These are phyloP conservation scores for Cyclopterus lumpus DNA, from an alignment of 2,797 vertebrate species.

Conservation along the genomic window DNA sequence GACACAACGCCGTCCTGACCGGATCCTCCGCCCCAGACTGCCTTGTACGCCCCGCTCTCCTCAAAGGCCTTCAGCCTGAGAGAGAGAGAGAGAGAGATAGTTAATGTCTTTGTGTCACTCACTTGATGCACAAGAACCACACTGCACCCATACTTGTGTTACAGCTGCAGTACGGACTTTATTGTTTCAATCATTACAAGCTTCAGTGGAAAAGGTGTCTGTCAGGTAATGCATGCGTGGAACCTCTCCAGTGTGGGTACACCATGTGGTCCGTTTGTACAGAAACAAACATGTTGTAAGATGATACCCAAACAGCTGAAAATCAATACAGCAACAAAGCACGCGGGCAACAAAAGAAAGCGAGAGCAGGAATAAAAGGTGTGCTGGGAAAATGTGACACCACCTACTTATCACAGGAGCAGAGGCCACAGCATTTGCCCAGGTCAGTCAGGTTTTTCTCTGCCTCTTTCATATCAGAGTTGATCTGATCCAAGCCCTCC, in stretches of 20 bases:
- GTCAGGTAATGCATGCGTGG: background rate
- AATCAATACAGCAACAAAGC: constrained; percentile 16
- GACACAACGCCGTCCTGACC: constrained; percentile 84
- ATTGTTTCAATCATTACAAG: background rate
- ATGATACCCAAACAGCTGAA: background rate
- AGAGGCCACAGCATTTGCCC: constrained; percentile 94
- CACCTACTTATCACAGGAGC: constrained; percentile 92
- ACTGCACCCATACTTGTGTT: background rate
- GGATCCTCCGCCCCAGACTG: constrained; percentile 80
- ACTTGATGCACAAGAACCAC: background rate
- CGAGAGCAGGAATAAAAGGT: background rate
- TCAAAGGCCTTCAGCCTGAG: constrained; percentile 85
- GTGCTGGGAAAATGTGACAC: background rate
- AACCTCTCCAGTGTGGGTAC: background rate
- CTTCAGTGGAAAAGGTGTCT: background rate
- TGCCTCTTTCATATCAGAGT: constrained; percentile 95
- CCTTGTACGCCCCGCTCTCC: constrained; percentile 81
- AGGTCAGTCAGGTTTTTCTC: constrained; percentile 96
- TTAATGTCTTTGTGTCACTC: background rate
- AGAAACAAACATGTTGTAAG: background rate
- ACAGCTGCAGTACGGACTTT: background rate
- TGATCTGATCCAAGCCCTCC: constrained; percentile 96
- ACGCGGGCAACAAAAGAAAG: constrained; percentile 17
- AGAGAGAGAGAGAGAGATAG: background rate
- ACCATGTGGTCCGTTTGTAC: background rate